Evolutionary conservation across 2,888 invertebrate species (phyloP).

Genomic region (Thymelicus sylvestris): DNA sequence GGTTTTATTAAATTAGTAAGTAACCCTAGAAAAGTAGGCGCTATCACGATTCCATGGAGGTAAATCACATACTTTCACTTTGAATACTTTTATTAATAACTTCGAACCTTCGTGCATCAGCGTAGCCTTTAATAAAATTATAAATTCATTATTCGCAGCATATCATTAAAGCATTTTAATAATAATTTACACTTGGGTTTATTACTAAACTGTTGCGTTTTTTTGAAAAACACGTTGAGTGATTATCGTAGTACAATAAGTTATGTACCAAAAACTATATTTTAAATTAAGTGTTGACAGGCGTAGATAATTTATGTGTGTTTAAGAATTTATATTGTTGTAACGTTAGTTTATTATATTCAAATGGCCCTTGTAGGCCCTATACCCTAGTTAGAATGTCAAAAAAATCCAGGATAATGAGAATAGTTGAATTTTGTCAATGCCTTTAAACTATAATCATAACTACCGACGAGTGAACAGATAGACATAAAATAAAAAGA

Average conservation of each 20-base stretch:
- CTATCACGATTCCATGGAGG: slow-evolving; percentile 19
- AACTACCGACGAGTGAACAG: no score
- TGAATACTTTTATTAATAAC: slow-evolving; percentile 31
- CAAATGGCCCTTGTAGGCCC: no score
- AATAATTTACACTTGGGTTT: slow-evolving; percentile 18
- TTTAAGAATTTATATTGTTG: no score
- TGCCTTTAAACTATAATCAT: no score
- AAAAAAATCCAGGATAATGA: no score
- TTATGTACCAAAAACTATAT: neutral
- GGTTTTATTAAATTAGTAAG: slow-evolving; percentile 1
- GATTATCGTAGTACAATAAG: neutral
- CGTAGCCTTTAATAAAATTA: slow-evolving; percentile 31
- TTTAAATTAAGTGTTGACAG: neutral
- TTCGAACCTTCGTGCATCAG: slow-evolving; percentile 27
- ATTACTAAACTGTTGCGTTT: slow-evolving; percentile 8
- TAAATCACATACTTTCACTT: slow-evolving; percentile 34
- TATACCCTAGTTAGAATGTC: no score
- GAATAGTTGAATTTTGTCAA: no score
- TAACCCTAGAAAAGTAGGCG: slow-evolving; percentile 23
- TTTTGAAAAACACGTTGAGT: neutral
- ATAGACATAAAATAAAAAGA: no score
- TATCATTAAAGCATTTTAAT: slow-evolving; percentile 25
- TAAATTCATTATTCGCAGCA: slow-evolving; percentile 24
- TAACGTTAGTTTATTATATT: no score
- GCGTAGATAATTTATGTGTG: no score